These are phyloP conservation scores for Beaufortia kweichowensis DNA, from an alignment of 2,113 vertebrate genomes.

Conservation along the genomic window DNA sequence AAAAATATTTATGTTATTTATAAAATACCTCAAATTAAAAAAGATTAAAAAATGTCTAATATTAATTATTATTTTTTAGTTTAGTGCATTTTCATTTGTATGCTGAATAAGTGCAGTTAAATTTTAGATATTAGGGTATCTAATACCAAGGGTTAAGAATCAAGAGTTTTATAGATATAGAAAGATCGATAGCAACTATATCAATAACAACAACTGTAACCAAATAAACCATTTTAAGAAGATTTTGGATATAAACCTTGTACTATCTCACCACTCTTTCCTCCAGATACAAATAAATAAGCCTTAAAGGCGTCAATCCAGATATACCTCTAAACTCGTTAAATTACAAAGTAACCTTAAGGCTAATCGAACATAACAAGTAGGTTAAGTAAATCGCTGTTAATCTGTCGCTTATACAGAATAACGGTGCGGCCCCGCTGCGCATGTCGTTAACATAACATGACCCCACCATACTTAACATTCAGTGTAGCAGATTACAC, in stretches of 20 bases:
- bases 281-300: neutral
- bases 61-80: too few relatives aligned
- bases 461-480: neutral
- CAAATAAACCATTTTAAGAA: too few relatives aligned
- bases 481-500: neutral
- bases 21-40: too few relatives aligned
- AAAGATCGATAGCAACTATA: neutral
- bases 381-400: neutral
- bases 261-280: too few relatives aligned
- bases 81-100: too few relatives aligned
- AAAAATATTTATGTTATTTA: too few relatives aligned
- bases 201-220: neutral
- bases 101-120: too few relatives aligned
- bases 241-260: too few relatives aligned
- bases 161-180: neutral
- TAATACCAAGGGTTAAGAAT: too few relatives aligned
- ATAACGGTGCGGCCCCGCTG: neutral
- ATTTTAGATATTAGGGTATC: neutral
- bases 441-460: neutral
- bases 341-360: neutral
- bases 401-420: slow-evolving; percentile 17
- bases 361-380: neutral
- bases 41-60: too few relatives aligned
- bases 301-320: neutral
- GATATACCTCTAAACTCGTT: neutral